phyloP scores from a whole-genome alignment of 1,140 invertebrate genomes.

The Zaprionus gabonicus region DNA sequence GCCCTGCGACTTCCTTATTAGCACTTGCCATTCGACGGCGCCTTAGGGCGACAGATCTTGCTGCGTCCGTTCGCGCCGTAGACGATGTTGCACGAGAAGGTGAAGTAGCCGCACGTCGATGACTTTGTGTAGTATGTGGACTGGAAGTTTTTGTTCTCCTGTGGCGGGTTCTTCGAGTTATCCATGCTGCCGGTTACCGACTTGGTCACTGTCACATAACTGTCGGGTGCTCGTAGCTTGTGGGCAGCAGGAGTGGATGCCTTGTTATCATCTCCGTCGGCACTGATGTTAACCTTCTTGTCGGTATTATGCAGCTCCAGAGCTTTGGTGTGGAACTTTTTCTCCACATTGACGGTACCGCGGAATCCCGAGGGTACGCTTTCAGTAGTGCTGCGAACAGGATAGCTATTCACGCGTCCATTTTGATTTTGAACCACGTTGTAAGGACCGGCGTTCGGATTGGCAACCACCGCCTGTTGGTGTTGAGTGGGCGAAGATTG shows the following conservation, averaged over 20 bases:
- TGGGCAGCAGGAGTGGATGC: constrained; percentile 84
- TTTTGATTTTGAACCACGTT: constrained; percentile 79
- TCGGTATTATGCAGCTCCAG: constrained; percentile 63
- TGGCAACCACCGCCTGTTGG: constrained; percentile 84
- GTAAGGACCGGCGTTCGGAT: constrained; percentile 60
- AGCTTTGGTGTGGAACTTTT: constrained; percentile 80
- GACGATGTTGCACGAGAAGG: constrained; percentile 92
- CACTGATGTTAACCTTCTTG: constrained; percentile 69
- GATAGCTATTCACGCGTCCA: constrained; percentile 63
- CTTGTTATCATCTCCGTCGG: constrained; percentile 61
- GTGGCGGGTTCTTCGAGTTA: constrained; percentile 85
- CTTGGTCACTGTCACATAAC: constrained; percentile 90
- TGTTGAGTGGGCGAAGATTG: constrained; percentile 73
- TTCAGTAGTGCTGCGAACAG: constrained; percentile 66
- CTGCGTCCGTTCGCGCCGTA: constrained; percentile 90
- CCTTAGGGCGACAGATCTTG: constrained; percentile 92
- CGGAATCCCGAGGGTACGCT: constrained; percentile 77
- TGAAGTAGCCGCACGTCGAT: constrained; percentile 93
- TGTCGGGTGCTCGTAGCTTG: constrained; percentile 81
- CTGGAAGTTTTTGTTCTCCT: constrained; percentile 88
- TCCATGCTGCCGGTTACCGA: constrained; percentile 90
- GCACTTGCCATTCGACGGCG: constrained; percentile 82
- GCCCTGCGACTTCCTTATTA: constrained; percentile 33
- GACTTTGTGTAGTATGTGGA: constrained; percentile 93
- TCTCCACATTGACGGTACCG: constrained; percentile 82